Evolutionary conservation across 2,113 vertebrate species (phyloP), one percentile per base, ranked within the genome.

Genomic region (Tupaia chinensis): DNA sequence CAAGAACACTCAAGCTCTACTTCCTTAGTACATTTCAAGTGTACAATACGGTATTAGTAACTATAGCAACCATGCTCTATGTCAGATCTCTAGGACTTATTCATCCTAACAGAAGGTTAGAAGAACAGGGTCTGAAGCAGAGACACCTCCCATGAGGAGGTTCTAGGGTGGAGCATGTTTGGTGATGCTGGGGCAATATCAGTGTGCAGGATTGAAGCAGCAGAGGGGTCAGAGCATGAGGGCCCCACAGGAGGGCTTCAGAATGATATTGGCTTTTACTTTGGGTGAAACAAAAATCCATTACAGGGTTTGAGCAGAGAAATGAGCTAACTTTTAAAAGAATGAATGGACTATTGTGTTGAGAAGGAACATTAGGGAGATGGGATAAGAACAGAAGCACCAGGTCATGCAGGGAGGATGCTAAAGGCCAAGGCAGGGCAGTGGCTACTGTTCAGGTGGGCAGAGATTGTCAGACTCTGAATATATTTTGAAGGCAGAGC

Each of bases 391-490:
- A 23, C 2, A 13, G 63, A 32, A 58, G 17, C 16, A 81, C 68
- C 15, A 10, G 16, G 4, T 32, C 12, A 22, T 15, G 11, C 27
- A 32, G 11, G 15, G 16, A 61, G 23, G n/a, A 9, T 23, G 23
- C 32, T 44, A 0, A 29, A 1, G 5, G 65, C 9, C 3, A 4
- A 8, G 17, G 13, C 5, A 17, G 27, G 16, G 15, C 0, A 25
- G 22, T 5, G 7, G 81, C 65, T 32, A 32, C 32, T 9, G 3
- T 56, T 13, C 1, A 74, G 69, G 14, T 20, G 69, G 9, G 5
- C 5, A 23, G 54, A 79, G 65, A 14, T 20, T 27, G 34, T 72
- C 66, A 58, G 14, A 25, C 17, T 85, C 81, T n/a, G 70, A n/a
- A 16, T 17, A 19, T 44, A 25, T 79, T 68, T 25, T 29, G 10